These are phyloP conservation scores for Drosophila neonasuta DNA, from an alignment of 2,888 invertebrate species.

Conservation along the genomic window DNA sequence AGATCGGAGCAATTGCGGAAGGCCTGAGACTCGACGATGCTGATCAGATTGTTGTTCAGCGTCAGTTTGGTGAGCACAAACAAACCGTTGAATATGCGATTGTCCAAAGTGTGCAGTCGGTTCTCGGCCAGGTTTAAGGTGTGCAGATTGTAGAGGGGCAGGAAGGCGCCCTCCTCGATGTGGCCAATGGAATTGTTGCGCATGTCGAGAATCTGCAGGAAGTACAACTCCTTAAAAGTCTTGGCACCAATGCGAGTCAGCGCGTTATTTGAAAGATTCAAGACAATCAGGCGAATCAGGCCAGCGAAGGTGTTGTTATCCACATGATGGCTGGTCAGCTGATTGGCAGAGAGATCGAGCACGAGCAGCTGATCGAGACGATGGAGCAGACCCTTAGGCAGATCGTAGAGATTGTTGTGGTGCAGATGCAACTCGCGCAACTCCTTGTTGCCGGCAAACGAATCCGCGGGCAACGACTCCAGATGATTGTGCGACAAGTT, in stretches of 20 bases:
- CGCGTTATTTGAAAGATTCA: slow-evolving; percentile 93
- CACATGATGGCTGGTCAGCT: slow-evolving; percentile 91
- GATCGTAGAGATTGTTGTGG: slow-evolving; percentile 91
- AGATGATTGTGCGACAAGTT: slow-evolving; percentile 94
- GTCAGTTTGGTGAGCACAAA: slow-evolving; percentile 92
- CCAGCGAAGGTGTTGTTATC: slow-evolving; percentile 93
- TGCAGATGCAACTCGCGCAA: slow-evolving; percentile 92
- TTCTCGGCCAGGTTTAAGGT: slow-evolving; percentile 95
- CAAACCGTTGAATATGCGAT: slow-evolving; percentile 91
- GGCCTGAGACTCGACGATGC: slow-evolving; percentile 89
- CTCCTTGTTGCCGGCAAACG: slow-evolving; percentile 91
- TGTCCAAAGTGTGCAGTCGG: slow-evolving; percentile 90
- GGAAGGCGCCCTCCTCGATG: slow-evolving; percentile 93
- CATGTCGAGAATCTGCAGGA: slow-evolving; percentile 92
- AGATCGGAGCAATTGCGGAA: slow-evolving; percentile 94
- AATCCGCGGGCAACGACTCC: slow-evolving; percentile 89
- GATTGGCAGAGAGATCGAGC: slow-evolving; percentile 92
- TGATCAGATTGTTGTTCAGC: slow-evolving; percentile 92
- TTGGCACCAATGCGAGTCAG: slow-evolving; percentile 91
- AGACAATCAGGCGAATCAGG: slow-evolving; percentile 90
- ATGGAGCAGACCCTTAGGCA: slow-evolving; percentile 92
- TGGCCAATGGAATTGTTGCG: slow-evolving; percentile 94
- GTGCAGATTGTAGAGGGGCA: slow-evolving; percentile 93
- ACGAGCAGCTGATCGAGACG: slow-evolving; percentile 92
- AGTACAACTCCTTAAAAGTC: slow-evolving; percentile 93